These are phyloP conservation scores for Pachyramphus minor DNA, from an alignment of 2,113 vertebrate genomes.

Conservation along the genomic window DNA sequence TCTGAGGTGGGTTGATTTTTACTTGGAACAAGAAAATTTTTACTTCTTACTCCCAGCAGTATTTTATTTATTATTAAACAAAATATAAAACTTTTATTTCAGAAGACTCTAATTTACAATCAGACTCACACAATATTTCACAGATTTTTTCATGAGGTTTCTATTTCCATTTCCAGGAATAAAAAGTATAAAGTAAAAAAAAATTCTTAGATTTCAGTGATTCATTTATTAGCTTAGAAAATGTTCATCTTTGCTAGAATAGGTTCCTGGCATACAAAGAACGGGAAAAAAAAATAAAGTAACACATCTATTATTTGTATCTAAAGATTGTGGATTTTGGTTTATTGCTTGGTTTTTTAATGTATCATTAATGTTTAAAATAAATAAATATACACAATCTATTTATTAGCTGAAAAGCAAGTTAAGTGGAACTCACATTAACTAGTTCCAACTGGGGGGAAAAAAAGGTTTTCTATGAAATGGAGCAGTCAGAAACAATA, in stretches of 20 bases:
- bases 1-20: neutral
- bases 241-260: neutral
- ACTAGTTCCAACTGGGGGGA: neutral
- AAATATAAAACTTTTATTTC: neutral
- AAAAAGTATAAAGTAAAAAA: neutral
- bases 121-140: neutral
- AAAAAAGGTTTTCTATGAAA: neutral
- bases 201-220: neutral
- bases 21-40: neutral
- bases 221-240: neutral
- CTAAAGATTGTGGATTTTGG: neutral
- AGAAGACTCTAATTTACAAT: neutral
- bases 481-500: neutral
- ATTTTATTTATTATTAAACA: neutral
- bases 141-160: neutral
- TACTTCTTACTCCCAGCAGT: neutral
- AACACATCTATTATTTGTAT: neutral
- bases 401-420: neutral
- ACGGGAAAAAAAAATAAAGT: neutral
- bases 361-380: neutral
- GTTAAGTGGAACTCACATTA: neutral
- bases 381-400: neutral
- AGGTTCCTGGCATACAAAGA: neutral
- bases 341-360: neutral
- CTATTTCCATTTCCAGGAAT: neutral